Base-by-base conservation (phyloP, 2,888 invertebrate genomes). In the Drosophila seclusa region DNA sequence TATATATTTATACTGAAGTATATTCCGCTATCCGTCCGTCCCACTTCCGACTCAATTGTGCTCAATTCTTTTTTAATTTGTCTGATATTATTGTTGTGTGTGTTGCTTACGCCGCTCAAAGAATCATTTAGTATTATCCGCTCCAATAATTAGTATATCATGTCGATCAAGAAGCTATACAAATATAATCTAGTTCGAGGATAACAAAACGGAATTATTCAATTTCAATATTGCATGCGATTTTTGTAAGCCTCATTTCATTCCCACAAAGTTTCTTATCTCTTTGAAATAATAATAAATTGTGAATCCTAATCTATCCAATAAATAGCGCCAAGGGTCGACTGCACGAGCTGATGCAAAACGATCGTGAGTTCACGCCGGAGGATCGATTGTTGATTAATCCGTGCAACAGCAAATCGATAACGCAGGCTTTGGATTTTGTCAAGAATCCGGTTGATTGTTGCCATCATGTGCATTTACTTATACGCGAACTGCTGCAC, bases 391-490 rank as follows among this genome's bases (percentile, higher is more conserved):
- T 96, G 60, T 96, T 96, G 92, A 96, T 99, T 80, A 99, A 98
- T 94, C 99, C 99, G 2, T 97, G 98, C 85, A 95, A 96, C 73
- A 97, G 98, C n/a, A 95, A 96, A 60, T 98, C 99, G 85, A 97
- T 99, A 80, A 95, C 95, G 75, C 96, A 97, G 83, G 99, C 99
- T 2, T 94, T 99, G 94, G 97, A 98, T 90, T 98, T 98, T 93
- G 98, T 99, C 0, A 97, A 98, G 93, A 99, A 99, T 94, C 99
- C 99, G 0, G 97, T 97, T 49, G 95, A 96, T 85, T 98, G 98
- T 93, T 99, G 99, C 92, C 96, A 97, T 82, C 96, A 97, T 90
- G 98, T 99, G 40, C 97, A 98, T 90, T 94, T 95, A 63, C 95
- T 99, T 68, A 98, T 99, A 77, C 96, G 97, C 85, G 96, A 96